These are phyloP conservation scores for Seriola quinqueradiata DNA, from an alignment of 2,113 vertebrate genomes.

Conservation along the genomic window DNA sequence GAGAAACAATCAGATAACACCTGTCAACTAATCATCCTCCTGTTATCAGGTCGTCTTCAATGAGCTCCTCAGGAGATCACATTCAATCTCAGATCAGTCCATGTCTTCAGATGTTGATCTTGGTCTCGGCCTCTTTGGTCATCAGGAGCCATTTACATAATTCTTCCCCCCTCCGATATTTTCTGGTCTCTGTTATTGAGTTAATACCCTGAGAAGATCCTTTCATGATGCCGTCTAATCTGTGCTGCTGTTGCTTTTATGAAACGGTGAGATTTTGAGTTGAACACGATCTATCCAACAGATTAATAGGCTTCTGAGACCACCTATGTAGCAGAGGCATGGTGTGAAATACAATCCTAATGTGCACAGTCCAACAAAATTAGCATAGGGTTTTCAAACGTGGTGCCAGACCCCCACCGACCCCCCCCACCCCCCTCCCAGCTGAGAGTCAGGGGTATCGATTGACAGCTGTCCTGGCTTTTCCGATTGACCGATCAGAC, in stretches of 20 bases:
- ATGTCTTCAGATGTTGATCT: no score
- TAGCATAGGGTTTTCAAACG: not conserved
- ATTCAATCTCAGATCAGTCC: not conserved
- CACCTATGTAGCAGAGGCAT: not conserved
- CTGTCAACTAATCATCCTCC: no score
- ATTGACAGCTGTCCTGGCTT: slow-evolving; percentile 35
- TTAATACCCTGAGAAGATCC: no score
- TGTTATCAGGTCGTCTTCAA: no score
- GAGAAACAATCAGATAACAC: no score
- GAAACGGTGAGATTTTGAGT: not conserved
- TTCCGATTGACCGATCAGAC: slow-evolving; percentile 27
- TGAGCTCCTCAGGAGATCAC: not conserved
- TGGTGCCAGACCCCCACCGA: not conserved
- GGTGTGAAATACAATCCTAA: not conserved
- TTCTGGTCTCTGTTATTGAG: no score
- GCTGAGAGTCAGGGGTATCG: not conserved
- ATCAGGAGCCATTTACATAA: not conserved
- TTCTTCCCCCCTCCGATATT: not conserved
- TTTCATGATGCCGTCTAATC: not conserved
- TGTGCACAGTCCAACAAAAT: slow-evolving; percentile 1
- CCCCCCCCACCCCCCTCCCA: not conserved
- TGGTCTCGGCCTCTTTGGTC: no score
- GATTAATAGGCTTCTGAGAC: not conserved
- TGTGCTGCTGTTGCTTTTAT: not conserved
- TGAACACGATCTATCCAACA: not conserved